Conservation (phyloP, 2,113 vertebrate genomes). For the Thalassarche chlororhynchos region DNA sequence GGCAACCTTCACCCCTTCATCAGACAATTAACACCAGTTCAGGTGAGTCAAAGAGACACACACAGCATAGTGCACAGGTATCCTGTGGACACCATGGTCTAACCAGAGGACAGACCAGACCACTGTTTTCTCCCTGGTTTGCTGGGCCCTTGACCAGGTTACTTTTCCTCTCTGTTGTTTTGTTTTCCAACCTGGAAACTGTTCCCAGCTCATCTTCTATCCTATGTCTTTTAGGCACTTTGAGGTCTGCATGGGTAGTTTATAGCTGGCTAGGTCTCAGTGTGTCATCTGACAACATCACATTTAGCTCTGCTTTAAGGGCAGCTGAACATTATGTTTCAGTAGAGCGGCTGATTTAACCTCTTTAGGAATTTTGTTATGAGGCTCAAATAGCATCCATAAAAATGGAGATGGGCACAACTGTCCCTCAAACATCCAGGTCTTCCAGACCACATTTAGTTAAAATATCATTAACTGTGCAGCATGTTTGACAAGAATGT, state of each 20-base stretch:
- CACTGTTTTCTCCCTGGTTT: not conserved
- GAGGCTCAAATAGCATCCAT: constrained; percentile 9
- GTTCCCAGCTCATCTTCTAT: not conserved
- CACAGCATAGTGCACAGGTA: accelerated
- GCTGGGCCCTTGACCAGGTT: not conserved
- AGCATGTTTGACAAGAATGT: constrained; percentile 67
- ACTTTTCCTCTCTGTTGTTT: not conserved
- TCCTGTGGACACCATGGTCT: not conserved
- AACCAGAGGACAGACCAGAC: not conserved
- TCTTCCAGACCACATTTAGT: not conserved
- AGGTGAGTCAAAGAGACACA: not conserved
- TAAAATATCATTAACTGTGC: constrained; percentile 60
- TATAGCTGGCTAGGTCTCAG: not conserved
- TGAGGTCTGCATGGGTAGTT: not conserved
- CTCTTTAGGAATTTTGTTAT: not conserved
- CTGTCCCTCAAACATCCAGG: constrained; percentile 31
- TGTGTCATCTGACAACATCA: not conserved
- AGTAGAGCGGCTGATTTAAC: constrained; percentile 7
- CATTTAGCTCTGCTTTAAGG: not conserved
- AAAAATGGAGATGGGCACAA: constrained; percentile 48
- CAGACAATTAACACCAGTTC: not conserved
- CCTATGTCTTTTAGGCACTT: not conserved
- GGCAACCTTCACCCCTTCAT: not conserved
- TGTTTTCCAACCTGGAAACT: not conserved
- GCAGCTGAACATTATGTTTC: not conserved